Conservation (phyloP, 2,888 invertebrate genomes). For the Orchesellides sinensis region DNA sequence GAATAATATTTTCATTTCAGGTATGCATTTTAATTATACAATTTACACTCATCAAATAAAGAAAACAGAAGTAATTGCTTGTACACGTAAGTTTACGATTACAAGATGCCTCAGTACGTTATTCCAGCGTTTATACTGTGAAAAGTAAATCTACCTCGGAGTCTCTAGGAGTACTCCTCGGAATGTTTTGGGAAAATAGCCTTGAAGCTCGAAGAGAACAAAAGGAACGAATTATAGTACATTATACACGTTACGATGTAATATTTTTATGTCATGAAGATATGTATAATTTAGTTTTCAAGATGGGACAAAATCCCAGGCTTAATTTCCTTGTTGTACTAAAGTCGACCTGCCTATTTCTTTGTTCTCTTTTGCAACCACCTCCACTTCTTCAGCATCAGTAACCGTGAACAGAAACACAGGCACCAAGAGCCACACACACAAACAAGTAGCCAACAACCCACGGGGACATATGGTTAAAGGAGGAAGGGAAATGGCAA, state of each 20-base stretch:
- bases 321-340: slow-evolving; percentile 65
- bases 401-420: neutral
- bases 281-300: slow-evolving; percentile 59
- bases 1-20: too few relatives aligned
- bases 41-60: too few relatives aligned
- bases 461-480: slow-evolving; percentile 26
- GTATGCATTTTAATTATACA: too few relatives aligned
- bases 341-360: slow-evolving; percentile 6
- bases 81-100: too few relatives aligned
- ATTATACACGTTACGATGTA: neutral
- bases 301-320: slow-evolving; percentile 63
- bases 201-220: slow-evolving; percentile 42
- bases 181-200: too few relatives aligned
- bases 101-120: too few relatives aligned
- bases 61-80: too few relatives aligned
- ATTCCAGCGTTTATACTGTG: too few relatives aligned
- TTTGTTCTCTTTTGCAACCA: slow-evolving; percentile 26
- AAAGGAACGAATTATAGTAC: slow-evolving; percentile 35
- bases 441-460: slow-evolving; percentile 27
- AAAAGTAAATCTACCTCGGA: too few relatives aligned
- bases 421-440: neutral
- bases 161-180: too few relatives aligned
- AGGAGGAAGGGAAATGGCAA: neutral
- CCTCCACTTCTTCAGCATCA: neutral
- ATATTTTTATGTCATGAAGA: slow-evolving; percentile 29